Base-by-base conservation (phyloP, 2,888 invertebrate genomes). In the Leptopilina myrica region DNA sequence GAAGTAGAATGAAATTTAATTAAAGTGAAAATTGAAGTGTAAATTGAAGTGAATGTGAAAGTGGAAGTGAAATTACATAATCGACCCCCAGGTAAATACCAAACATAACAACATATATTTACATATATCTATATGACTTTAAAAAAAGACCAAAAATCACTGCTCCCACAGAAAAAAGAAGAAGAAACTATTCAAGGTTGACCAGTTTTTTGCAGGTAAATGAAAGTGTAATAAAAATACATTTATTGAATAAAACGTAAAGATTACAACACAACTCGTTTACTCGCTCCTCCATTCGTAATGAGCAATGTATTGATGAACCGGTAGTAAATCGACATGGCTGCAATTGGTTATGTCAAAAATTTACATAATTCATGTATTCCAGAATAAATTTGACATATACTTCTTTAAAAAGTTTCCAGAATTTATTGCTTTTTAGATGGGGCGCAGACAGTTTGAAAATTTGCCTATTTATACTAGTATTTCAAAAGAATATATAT, bases 211-310 rank as follows among this genome's bases (percentile, higher is more conserved):
- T 46, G 9, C 66, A 66, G 66, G 46, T 66, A 66, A 66, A 46
- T 66, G 46, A 15, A 66, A 15, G 66, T 1, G 15, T 66, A 46
- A 43, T 66, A 66, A 66, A 66, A 66, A 66, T 15, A 43, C 11
- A 40, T 66, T 66, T 66, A 66, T 66, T 46, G 46, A 46, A 15
- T 66, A 66, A 46, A 66, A 46, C 46, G 66, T 66, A 66, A 66
- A 66, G 46, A 66, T 66, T 66, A 66, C 46, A 15, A 66, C 66
- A 66, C 66, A 66, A 46, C 43, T 66, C 66, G 46, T 66, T 66
- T 66, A 66, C 43, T n/a, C n/a, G 15, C 9, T 43, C 15, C 46
- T 66, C 40, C n/a, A 66, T 46, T 8, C 43, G 43, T 9, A 66
- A 43, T 9, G 43, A 15, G 46, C 46, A 43, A 66, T 66, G 46